Evolutionary conservation across 2,888 invertebrate species (phyloP).

Genomic region (Prosopocoilus inquinatus): DNA sequence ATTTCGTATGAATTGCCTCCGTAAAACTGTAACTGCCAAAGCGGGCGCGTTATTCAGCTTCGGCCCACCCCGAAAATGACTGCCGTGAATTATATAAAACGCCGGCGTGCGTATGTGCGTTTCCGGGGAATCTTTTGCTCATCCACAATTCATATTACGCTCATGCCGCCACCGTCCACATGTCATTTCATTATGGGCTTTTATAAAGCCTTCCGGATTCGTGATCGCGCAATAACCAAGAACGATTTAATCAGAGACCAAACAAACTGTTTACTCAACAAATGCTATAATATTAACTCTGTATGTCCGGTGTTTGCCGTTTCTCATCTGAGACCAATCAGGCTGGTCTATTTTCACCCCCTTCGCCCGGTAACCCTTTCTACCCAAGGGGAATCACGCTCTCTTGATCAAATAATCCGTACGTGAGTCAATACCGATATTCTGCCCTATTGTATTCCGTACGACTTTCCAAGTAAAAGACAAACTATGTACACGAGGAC

Average conservation of each 20-base stretch:
- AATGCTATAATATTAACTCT: constrained; percentile 43
- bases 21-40: constrained; percentile 41
- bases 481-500: not conserved
- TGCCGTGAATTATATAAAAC: constrained; percentile 19
- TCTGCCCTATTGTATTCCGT: constrained; percentile 12
- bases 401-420: constrained; percentile 33
- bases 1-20: constrained; percentile 37
- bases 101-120: not conserved
- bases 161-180: not conserved
- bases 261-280: constrained; percentile 40
- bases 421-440: constrained; percentile 32
- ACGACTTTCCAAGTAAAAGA: constrained; percentile 9
- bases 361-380: constrained; percentile 22
- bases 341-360: constrained; percentile 25
- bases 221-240: constrained; percentile 41
- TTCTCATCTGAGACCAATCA: constrained; percentile 42
- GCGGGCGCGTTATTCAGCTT: constrained; percentile 22
- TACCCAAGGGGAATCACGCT: constrained; percentile 33
- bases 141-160: not conserved
- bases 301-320: constrained; percentile 41
- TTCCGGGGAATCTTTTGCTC: not conserved
- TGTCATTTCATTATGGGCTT: not conserved
- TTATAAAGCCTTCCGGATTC: constrained; percentile 20
- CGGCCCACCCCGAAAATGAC: constrained; percentile 14
- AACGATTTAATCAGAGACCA: constrained; percentile 35